Evolutionary conservation across 2,113 vertebrate genomes (phyloP).

Genomic region (Chamaea fasciata): DNA sequence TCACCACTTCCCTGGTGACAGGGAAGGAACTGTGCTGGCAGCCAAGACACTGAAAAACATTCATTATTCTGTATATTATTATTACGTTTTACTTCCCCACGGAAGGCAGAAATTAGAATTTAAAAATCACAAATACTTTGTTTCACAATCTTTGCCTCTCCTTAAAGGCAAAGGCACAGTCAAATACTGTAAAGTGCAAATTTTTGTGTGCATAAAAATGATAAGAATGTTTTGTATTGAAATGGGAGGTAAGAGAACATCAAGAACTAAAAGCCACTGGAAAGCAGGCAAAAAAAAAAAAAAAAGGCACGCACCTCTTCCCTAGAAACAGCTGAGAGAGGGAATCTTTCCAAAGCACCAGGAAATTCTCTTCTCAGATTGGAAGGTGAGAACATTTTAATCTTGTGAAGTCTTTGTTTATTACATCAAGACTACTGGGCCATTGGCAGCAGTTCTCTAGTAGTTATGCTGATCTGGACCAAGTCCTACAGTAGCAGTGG

Average conservation of each 20-base stretch:
- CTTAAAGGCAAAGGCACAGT: background rate
- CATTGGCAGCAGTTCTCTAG: background rate
- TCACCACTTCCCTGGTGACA: slow-evolving; percentile 19
- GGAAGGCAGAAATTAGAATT: background rate
- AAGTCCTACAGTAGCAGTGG: background rate
- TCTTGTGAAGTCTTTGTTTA: background rate
- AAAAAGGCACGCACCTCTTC: background rate
- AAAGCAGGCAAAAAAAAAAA: background rate
- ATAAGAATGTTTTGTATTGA: background rate
- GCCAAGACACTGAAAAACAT: background rate
- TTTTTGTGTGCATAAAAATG: background rate
- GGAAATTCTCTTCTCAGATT: background rate
- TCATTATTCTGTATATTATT: background rate
- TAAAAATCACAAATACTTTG: background rate
- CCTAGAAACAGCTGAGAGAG: background rate
- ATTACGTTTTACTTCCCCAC: background rate
- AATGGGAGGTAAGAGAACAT: background rate
- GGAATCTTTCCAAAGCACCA: background rate
- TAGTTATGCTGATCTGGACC: background rate
- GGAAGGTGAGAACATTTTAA: background rate
- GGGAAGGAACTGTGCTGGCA: background rate
- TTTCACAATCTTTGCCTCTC: background rate
- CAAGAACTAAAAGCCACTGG: background rate
- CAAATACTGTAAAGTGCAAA: background rate
- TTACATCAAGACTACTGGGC: background rate